These are phyloP conservation scores for Aphelenchoides avenae DNA, from an alignment of 1,140 invertebrate genomes.

Conservation along the genomic window DNA sequence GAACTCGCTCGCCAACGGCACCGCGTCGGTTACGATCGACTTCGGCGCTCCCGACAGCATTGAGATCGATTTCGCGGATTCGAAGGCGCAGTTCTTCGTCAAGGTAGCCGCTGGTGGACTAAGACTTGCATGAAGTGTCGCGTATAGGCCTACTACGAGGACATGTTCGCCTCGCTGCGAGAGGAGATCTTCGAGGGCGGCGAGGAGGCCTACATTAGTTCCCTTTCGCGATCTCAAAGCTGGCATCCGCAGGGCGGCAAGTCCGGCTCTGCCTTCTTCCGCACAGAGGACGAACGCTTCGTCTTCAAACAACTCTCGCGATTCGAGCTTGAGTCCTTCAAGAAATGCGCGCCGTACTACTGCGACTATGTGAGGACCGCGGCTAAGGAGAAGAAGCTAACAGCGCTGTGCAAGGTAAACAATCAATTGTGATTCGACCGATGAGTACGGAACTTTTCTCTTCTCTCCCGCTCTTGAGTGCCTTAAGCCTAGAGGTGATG, in stretches of 20 bases:
- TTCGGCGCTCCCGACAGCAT: constrained; percentile 8
- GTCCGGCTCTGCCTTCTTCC: constrained; percentile 89
- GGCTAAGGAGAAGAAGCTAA: constrained; percentile 52
- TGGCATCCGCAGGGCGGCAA: constrained; percentile 94
- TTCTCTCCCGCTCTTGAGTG: too few relatives aligned
- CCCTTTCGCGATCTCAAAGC: constrained; percentile 78
- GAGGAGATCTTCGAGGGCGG: constrained; percentile 68
- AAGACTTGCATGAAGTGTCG: constrained; percentile 17
- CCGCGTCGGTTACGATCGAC: constrained; percentile 1
- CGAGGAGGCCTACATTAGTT: constrained; percentile 68
- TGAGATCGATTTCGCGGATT: constrained; percentile 51
- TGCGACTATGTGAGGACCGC: constrained; percentile 37
- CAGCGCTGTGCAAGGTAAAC: constrained; percentile 54
- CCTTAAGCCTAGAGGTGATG: too few relatives aligned
- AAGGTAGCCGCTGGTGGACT: constrained; percentile 30
- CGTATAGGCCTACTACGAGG: constrained; percentile 73
- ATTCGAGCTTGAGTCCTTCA: constrained; percentile 82
- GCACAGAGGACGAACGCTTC: constrained; percentile 91
- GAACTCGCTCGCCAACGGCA: neutral
- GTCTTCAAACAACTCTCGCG: constrained; percentile 93
- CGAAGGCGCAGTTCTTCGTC: constrained; percentile 48
- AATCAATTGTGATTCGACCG: neutral
- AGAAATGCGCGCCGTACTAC: constrained; percentile 82
- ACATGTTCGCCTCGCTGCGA: constrained; percentile 75
- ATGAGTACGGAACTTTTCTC: too few relatives aligned